Conservation (phyloP, 2,888 invertebrate species). For the Lasioglossum figueresi region DNA sequence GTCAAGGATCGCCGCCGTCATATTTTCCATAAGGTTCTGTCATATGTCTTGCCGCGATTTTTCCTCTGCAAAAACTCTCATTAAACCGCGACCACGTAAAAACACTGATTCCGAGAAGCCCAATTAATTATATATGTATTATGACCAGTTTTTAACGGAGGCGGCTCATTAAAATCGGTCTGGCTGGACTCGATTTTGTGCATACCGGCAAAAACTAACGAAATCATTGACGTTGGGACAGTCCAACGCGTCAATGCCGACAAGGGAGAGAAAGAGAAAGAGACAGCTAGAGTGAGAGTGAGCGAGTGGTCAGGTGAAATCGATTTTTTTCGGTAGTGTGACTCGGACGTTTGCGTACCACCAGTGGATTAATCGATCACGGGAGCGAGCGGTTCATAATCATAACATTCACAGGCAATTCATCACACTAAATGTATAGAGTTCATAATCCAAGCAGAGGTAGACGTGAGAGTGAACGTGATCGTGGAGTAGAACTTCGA, state of each 20-base stretch:
- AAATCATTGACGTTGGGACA: neutral
- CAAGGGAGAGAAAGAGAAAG: neutral
- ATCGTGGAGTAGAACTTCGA: constrained; percentile 33
- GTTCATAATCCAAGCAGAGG: constrained; percentile 66
- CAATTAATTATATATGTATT: constrained; percentile 1
- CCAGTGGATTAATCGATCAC: constrained; percentile 32
- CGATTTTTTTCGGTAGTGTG: neutral
- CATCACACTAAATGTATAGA: constrained; percentile 69
- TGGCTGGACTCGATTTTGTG: neutral
- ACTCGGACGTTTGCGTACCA: constrained; percentile 53
- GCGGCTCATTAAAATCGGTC: neutral
- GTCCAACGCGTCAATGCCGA: neutral
- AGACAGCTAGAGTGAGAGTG: neutral
- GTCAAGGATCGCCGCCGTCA: neutral
- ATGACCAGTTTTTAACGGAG: neutral
- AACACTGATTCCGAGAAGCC: neutral
- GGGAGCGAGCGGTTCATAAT: constrained; percentile 43
- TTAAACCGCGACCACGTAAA: neutral
- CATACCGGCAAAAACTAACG: neutral
- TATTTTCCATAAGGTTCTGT: neutral
- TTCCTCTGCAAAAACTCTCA: too few species aligned
- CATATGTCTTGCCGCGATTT: neutral
- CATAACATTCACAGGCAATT: constrained; percentile 78
- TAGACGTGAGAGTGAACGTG: constrained; percentile 49
- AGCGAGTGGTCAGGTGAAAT: neutral